phyloP scores from a whole-genome alignment of 2,888 invertebrate genomes.

The Limnephilus auricula region DNA sequence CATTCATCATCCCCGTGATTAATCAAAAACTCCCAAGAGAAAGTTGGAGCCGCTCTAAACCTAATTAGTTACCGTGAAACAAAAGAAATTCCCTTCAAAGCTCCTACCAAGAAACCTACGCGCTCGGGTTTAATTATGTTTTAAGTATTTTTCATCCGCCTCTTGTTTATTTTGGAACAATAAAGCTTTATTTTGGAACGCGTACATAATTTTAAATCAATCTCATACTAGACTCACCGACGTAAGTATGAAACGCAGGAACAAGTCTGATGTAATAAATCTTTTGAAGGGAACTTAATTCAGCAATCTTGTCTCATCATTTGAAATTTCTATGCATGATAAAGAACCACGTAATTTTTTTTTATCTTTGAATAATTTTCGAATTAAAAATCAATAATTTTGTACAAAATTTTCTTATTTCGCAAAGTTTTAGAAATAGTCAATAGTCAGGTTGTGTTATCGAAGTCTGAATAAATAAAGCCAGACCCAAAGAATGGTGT shows the following conservation, averaged over 20 bases:
- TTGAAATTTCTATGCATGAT: too few species aligned
- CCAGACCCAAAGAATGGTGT: neutral
- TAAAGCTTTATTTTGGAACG: constrained; percentile 29
- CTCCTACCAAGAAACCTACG: neutral
- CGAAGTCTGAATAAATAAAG: neutral
- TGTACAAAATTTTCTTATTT: neutral
- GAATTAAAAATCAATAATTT: neutral
- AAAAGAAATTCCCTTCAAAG: constrained; percentile 26
- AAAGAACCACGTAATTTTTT: too few species aligned
- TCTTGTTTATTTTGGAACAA: constrained; percentile 31
- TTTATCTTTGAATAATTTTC: neutral
- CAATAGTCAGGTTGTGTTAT: neutral
- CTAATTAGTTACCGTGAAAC: constrained; percentile 33
- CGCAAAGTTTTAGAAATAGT: neutral
- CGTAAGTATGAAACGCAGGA: neutral
- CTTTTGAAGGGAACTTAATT: neutral
- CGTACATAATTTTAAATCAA: neutral
- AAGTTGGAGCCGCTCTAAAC: neutral
- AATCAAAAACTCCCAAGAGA: neutral
- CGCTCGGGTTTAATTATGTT: constrained; percentile 44
- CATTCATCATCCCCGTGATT: constrained; percentile 34
- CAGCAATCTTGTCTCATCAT: neutral
- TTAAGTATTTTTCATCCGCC: constrained; percentile 42
- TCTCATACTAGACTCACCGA: neutral
- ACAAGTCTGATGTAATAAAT: neutral